These are phyloP conservation scores for Nomada ruficornis DNA, from an alignment of 2,888 invertebrate species.

Conservation along the genomic window DNA sequence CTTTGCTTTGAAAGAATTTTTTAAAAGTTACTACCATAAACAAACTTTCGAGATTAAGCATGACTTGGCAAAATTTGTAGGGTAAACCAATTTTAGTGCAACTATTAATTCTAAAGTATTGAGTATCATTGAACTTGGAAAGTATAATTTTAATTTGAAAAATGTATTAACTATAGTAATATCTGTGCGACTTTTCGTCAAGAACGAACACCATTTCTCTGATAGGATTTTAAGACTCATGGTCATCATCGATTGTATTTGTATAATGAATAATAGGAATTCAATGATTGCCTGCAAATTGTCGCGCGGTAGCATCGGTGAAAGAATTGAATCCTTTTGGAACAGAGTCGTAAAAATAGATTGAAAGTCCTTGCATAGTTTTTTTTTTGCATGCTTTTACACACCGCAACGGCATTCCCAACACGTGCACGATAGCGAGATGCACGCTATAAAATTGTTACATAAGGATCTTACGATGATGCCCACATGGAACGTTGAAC, in stretches of 20 bases:
- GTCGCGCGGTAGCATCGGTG: not conserved
- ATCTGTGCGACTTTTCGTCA: no score
- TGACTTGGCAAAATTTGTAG: not conserved
- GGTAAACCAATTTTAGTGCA: no score
- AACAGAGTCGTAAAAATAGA: not conserved
- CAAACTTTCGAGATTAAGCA: not conserved
- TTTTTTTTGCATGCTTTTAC: constrained; percentile 12
- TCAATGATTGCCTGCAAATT: not conserved
- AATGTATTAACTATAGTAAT: not conserved
- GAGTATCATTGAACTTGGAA: not conserved
- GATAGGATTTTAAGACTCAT: not conserved
- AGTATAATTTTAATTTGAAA: not conserved
- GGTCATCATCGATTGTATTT: not conserved
- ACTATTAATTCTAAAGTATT: no score
- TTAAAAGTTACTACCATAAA: not conserved
- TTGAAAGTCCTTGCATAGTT: not conserved
- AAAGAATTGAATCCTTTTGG: constrained; percentile 8
- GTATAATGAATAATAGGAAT: not conserved
- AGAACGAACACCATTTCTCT: no score
- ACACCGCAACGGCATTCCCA: constrained; percentile 11
- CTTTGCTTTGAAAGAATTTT: not conserved
- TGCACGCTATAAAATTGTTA: constrained; percentile 40
- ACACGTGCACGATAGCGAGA: constrained; percentile 38
- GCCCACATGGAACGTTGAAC: not conserved
- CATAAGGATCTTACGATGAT: constrained; percentile 28